phyloP scores from a whole-genome alignment of 2,113 vertebrate species.

The Boleophthalmus pectinirostris region DNA sequence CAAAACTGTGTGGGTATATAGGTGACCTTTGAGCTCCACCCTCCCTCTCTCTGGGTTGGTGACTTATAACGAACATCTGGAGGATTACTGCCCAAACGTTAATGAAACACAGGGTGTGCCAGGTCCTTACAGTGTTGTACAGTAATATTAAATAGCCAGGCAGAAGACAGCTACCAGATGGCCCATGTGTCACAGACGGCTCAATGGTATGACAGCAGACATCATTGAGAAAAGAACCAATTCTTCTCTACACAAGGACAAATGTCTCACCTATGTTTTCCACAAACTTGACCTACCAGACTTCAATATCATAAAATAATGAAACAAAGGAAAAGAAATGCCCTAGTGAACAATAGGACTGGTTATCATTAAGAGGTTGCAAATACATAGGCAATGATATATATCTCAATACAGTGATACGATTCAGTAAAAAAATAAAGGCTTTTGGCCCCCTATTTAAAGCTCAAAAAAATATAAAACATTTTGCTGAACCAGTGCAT shows the following conservation, averaged over 20 bases:
- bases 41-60: neutral
- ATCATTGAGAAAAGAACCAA: slow-evolving; percentile 10
- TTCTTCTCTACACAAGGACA: slow-evolving; percentile 21
- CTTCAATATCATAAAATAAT: neutral
- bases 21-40: neutral
- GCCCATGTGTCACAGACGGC: slow-evolving; percentile 39
- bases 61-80: slow-evolving; percentile 6
- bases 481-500: too few species aligned
- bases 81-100: neutral
- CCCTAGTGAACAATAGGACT: neutral
- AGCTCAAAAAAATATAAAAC: too few species aligned
- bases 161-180: slow-evolving; percentile 34
- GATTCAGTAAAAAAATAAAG: too few species aligned
- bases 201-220: slow-evolving; percentile 7
- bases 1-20: neutral
- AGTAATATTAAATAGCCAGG: slow-evolving; percentile 17
- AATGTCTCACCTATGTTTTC: slow-evolving; percentile 7
- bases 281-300: neutral
- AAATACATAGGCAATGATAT: too few species aligned
- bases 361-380: too few species aligned
- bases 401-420: too few species aligned
- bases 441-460: too few species aligned
- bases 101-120: slow-evolving; percentile 26
- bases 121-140: slow-evolving; percentile 22
- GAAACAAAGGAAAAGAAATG: neutral